Evolutionary conservation across 2,888 invertebrate genomes (phyloP).

Genomic region (Sphinx pinastri): DNA sequence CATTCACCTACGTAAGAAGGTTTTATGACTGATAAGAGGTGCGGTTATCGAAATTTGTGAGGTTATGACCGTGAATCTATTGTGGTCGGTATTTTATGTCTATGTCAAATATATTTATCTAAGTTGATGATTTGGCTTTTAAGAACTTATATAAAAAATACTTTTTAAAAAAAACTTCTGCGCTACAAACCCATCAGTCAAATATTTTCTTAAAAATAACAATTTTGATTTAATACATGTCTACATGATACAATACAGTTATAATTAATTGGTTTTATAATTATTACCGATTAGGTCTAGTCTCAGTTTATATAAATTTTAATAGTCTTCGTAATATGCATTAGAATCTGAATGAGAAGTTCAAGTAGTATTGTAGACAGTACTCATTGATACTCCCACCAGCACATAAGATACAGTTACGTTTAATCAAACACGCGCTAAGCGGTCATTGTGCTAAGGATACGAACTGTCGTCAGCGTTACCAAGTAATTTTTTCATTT

Average conservation of each 20-base stretch:
- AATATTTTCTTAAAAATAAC: too few relatives aligned
- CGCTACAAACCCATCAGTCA: too few relatives aligned
- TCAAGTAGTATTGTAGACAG: slow-evolving; percentile 14
- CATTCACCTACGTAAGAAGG: slow-evolving; percentile 51
- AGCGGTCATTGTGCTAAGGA: slow-evolving; percentile 25
- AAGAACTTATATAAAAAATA: too few relatives aligned
- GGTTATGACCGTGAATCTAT: background rate
- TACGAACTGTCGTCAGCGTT: slow-evolving; percentile 16
- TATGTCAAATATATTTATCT: too few relatives aligned
- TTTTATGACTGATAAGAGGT: slow-evolving; percentile 9
- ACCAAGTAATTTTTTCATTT: slow-evolving; percentile 21
- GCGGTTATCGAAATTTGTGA: slow-evolving; percentile 5
- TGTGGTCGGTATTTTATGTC: background rate
- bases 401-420: slow-evolving; percentile 25
- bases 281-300: background rate
- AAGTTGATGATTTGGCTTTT: too few relatives aligned
- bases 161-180: too few relatives aligned
- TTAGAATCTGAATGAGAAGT: background rate
- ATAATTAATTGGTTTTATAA: background rate
- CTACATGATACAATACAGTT: too few relatives aligned
- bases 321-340: background rate
- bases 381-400: slow-evolving; percentile 21
- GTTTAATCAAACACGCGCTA: slow-evolving; percentile 21
- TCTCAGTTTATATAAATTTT: too few relatives aligned
- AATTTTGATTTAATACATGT: too few relatives aligned